Evolutionary conservation across 92 coral and sea anemone genomes (phyloP).

Genomic region (Diadumene lineata): DNA sequence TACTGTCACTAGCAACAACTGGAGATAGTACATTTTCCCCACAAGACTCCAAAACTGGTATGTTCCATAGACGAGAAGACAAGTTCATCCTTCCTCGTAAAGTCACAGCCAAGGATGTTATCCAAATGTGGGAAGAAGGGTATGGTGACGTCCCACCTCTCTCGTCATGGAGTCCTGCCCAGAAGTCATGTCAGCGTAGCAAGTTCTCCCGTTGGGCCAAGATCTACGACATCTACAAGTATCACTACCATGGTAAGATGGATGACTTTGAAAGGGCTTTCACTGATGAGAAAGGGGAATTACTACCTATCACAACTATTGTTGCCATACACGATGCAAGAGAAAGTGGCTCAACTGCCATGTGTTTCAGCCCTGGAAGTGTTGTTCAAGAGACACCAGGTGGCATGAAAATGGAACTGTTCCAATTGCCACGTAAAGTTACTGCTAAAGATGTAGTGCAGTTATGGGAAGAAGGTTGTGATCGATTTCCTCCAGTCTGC

Average conservation of each 20-base stretch:
- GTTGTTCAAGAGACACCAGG: slow-evolving; percentile 42
- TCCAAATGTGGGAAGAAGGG: slow-evolving; percentile 92
- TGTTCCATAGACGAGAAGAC: slow-evolving; percentile 35
- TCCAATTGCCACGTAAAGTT: slow-evolving; percentile 92
- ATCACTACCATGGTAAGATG: slow-evolving; percentile 84
- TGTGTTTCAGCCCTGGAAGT: slow-evolving; percentile 19
- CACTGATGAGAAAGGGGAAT: slow-evolving; percentile 89
- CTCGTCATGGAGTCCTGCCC: slow-evolving; percentile 90
- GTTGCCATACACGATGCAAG: slow-evolving; percentile 98
- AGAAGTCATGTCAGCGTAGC: slow-evolving; percentile 95
- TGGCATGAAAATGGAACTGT: slow-evolving; percentile 65
- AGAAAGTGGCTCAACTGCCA: slow-evolving; percentile 50
- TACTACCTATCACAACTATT: slow-evolving; percentile 91
- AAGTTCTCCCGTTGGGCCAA: slow-evolving; percentile 99
- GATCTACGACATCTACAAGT: slow-evolving; percentile 95
- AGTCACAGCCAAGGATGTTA: slow-evolving; percentile 94
- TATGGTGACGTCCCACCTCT: slow-evolving; percentile 86
- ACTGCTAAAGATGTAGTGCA: slow-evolving; percentile 93
- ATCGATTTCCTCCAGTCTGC: slow-evolving; percentile 83
- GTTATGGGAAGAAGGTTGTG: slow-evolving; percentile 98
- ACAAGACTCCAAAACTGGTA: slow-evolving; percentile 23
- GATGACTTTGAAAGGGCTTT: slow-evolving; percentile 75
- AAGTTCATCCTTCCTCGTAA: slow-evolving; percentile 85
- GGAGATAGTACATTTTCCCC: slow-evolving; percentile 27
- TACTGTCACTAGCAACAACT: slow-evolving; percentile 25